phyloP scores from a whole-genome alignment of 2,113 vertebrate species.

The Larimichthys polyactis region DNA sequence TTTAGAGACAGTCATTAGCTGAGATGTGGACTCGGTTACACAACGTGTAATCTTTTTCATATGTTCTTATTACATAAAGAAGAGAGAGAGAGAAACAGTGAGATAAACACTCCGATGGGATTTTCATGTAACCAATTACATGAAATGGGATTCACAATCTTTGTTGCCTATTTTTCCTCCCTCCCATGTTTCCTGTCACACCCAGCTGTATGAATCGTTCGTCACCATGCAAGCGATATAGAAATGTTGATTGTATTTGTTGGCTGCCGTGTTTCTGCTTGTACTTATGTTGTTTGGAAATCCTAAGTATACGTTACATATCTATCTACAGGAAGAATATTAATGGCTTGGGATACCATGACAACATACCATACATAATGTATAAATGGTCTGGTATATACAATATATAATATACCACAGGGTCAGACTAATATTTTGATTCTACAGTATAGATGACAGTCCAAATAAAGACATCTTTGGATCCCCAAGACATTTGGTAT shows the following conservation, averaged over 20 bases:
- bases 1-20: conserved; percentile 29
- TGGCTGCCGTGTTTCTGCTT: background rate
- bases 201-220: background rate
- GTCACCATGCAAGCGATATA: conserved; percentile 7
- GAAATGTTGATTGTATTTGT: background rate
- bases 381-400: background rate
- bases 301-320: background rate
- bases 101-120: background rate
- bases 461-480: background rate
- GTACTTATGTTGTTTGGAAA: background rate
- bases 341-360: background rate
- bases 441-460: too few relatives aligned
- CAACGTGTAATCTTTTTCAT: background rate
- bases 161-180: background rate
- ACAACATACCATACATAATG: background rate
- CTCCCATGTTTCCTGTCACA: conserved; percentile 13
- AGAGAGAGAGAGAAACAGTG: background rate
- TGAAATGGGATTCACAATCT: conserved; percentile 20
- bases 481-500: background rate
- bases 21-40: conserved; percentile 23
- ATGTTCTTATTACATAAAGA: conserved; percentile 21
- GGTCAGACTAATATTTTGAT: background rate
- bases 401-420: background rate
- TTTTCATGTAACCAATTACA: conserved; percentile 11
- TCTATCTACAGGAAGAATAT: background rate